Conservation (phyloP, 2,888 invertebrate species). For the Phaedon cochleariae region DNA sequence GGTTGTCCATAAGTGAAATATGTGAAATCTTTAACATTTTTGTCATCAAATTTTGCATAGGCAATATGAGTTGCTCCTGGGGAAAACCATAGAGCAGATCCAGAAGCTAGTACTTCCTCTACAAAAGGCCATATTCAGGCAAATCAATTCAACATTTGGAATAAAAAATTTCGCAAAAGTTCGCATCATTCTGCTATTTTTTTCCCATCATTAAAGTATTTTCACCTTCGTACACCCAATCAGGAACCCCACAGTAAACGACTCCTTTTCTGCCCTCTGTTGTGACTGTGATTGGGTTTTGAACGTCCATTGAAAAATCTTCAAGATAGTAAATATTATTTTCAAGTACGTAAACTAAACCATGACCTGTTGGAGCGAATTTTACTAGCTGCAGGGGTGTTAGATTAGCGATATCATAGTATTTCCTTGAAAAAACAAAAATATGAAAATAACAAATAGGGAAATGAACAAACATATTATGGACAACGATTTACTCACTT, state of each 20-base stretch:
- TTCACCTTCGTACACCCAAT: conserved; percentile 93
- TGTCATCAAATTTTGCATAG: conserved; percentile 85
- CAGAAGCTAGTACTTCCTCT: conserved; percentile 90
- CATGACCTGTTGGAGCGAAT: conserved; percentile 67
- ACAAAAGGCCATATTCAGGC: too few species aligned
- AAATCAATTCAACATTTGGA: background rate
- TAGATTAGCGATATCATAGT: conserved; percentile 64
- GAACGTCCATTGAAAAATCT: conserved; percentile 44
- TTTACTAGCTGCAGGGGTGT: conserved; percentile 69
- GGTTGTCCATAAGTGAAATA: conserved; percentile 75
- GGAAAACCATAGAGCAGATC: conserved; percentile 91
- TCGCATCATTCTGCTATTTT: too few species aligned
- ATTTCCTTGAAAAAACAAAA: conserved; percentile 59
- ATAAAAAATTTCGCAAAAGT: too few species aligned
- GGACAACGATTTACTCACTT: conserved; percentile 65
- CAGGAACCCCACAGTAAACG: conserved; percentile 81
- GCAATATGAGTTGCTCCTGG: conserved; percentile 79
- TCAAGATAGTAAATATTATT: conserved; percentile 75
- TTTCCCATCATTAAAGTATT: background rate
- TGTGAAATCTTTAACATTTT: conserved; percentile 70
- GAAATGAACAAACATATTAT: too few species aligned
- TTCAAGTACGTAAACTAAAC: conserved; percentile 71
- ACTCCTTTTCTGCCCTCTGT: conserved; percentile 63
- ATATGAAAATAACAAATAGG: too few species aligned
- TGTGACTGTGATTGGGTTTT: conserved; percentile 62